Conservation (phyloP, 2,888 invertebrate species). For the Scaptomyza flava region DNA sequence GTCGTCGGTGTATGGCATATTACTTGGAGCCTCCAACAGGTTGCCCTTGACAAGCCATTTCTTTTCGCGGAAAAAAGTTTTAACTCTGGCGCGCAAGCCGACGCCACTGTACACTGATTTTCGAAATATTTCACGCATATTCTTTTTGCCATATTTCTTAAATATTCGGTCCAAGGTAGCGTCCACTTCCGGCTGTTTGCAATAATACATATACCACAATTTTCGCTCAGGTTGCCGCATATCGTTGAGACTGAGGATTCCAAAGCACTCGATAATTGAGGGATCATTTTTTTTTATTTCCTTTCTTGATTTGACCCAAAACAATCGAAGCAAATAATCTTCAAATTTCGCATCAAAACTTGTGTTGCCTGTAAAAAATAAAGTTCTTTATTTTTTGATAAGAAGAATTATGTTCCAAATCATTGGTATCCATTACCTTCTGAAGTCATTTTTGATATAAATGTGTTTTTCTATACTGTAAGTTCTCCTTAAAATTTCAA, state of each 20-base stretch:
- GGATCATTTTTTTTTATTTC: constrained; percentile 31
- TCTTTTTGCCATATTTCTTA: constrained; percentile 68
- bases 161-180: constrained; percentile 54
- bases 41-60: constrained; percentile 62
- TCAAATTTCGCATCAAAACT: constrained; percentile 55
- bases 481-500: background rate
- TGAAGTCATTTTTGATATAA: constrained; percentile 17
- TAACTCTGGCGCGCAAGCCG: constrained; percentile 52
- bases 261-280: constrained; percentile 55
- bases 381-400: background rate
- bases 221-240: constrained; percentile 54
- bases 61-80: constrained; percentile 44
- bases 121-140: constrained; percentile 61
- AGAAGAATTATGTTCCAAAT: background rate
- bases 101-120: constrained; percentile 57
- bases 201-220: constrained; percentile 64
- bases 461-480: background rate
- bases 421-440: constrained; percentile 16
- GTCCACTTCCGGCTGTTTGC: constrained; percentile 55
- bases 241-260: constrained; percentile 54
- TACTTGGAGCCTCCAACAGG: constrained; percentile 63
- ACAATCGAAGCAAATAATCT: constrained; percentile 37
- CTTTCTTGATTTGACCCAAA: constrained; percentile 25
- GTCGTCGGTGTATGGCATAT: constrained; percentile 57
- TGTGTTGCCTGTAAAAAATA: constrained; percentile 20